Base-by-base conservation (phyloP, 2,797 vertebrate species). In the Lacerta viridis region DNA sequence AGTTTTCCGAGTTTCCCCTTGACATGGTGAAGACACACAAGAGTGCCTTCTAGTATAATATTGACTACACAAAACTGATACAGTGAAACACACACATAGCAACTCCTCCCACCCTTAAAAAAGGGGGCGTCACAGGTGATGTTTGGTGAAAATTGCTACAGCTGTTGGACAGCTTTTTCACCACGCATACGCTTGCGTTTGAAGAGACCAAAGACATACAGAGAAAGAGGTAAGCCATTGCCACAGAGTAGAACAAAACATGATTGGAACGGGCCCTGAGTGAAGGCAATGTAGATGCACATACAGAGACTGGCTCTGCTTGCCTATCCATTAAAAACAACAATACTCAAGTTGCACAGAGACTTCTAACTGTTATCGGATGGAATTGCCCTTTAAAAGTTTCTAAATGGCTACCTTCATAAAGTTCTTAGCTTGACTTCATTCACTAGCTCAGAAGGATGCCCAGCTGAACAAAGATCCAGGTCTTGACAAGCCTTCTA, bases 401-500 rank as follows among this genome's bases (percentile, higher is more conserved):
- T 78, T 41, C 66, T 61, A 72, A 33, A 59, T 72, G 41, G 13
- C 18, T 55, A 41, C 59, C 61, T 74, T 69, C 79, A 10, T 33
- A 71, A 84, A 10, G 17, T 23, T 84, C 74, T 46, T 66, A n/a
- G 50, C n/a, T 87, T 76, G 39, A 11, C 33, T 82, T 55, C 43
- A 10, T 81, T 81, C 33, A 41, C 18, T 76, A 33, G n/a, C 71
- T 81, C 69, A 85, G 71, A 46, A 85, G 78, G 61, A 39, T 69
- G 72, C 69, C 78, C 61, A 77, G 46, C 11, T 77, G 83, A 86
- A 82, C 46, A 76, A 89, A 41, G 39, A 11, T 10, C 55, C 43
- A 41, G 90, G 91, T 41, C 83, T 9, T 78, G 87, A 86, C 86
- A 90, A 80, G 88, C 75, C 89, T 93, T 94, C 91, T 88, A 59